A percentile compares a stretch with the other conserved stretches of the same genome.
Evolutionary conservation across 2,113 vertebrate species (phyloP).

Genomic region (Nothocercus julius): DNA sequence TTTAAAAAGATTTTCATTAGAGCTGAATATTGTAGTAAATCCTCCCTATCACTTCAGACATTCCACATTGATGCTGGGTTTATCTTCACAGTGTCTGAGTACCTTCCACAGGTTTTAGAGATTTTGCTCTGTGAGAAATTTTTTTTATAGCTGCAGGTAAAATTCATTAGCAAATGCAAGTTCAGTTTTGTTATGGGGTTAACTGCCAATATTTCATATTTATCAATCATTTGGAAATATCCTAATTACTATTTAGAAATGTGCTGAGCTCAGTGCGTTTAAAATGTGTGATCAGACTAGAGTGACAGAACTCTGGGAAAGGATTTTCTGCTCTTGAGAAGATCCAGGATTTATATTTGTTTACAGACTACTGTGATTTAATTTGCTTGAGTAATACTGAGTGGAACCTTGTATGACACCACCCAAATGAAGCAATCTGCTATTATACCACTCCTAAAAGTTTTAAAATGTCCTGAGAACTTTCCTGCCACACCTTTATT

Average conservation of each 20-base stretch:
- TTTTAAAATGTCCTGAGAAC: neutral
- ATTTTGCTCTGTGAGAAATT: neutral
- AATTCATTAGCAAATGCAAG: neutral
- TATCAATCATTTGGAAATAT: neutral
- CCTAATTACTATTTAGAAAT: neutral
- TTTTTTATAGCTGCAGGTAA: neutral
- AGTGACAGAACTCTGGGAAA: slow-evolving; percentile 11
- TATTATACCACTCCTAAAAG: neutral
- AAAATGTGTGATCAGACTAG: neutral
- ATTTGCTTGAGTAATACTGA: neutral
- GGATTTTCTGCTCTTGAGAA: slow-evolving; percentile 1
- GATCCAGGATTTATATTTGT: neutral
- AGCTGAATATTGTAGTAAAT: neutral
- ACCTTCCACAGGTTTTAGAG: neutral
- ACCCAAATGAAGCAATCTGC: slow-evolving; percentile 26
- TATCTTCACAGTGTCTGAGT: neutral
- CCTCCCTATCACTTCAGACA: neutral
- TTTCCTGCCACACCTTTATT: neutral
- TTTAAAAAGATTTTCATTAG: neutral
- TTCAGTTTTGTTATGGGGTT: neutral
- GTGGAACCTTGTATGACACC: neutral
- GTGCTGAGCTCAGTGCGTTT: neutral
- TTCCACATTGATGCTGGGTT: neutral
- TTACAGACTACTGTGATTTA: neutral
- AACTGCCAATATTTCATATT: neutral